Evolutionary conservation across 2,113 vertebrate species (phyloP), one percentile per base, ranked within the genome.

Genomic region (Melanotaenia duboulayi): DNA sequence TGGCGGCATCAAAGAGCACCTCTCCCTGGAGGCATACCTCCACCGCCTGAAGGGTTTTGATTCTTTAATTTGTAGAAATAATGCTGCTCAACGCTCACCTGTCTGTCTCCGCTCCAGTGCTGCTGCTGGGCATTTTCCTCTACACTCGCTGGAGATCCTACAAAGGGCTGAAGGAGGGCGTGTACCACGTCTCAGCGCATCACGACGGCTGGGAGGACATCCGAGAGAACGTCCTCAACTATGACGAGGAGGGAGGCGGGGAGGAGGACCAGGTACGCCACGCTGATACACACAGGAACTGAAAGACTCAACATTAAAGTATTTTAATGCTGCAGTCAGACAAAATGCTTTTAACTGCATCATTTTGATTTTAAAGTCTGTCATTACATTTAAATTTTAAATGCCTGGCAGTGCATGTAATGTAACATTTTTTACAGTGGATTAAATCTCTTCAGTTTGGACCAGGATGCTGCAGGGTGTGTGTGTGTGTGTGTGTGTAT

Each of bases 161-260:
- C 85, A 95, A 94, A 85, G 91, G 87, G 1, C 86, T 94, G 76
- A 95, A 93, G 0, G 90, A 94, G 84, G 94, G 93, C 0, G 92
- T 92, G 0, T 94, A 93, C 88, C 94, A 94, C 0, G 89, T 93
- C 11, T 90, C 95, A 0, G 94, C 90, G 0, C 92, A 93, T 65
- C 93, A 93, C 0, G 94, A 97, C 19, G 95, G 95, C 51, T 86
- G 95, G 93, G 95, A 96, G 90, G 96, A 96, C 89, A 92, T 96
- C 86, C 90, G 95, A 5, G 95, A 97, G 86, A 97, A 96, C 42
- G 95, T 95, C 77, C 94, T 96, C 64, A 96, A 96, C 91, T 97
- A 96, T 12, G 95, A 95, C 0, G 95, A 97, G 90, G 96, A 97
- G 91, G 95, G 95, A 6, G 96, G 95, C 0, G 95, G 96, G 16